Conservation (phyloP, 1,140 invertebrate genomes). For the Ruditapes philippinarum region DNA sequence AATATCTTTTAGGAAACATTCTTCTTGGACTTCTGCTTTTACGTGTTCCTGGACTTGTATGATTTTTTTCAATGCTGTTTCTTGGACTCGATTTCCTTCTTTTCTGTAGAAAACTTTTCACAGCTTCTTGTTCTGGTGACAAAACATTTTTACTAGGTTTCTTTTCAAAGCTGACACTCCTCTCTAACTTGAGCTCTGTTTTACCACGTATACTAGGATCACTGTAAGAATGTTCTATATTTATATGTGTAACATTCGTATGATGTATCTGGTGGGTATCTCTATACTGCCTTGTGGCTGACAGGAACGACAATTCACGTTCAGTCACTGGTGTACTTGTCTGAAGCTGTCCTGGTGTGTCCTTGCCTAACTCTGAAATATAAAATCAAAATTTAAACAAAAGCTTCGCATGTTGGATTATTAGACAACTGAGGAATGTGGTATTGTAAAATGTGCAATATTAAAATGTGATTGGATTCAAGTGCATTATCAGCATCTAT, state of each 20-base stretch:
- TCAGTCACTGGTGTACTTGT: conserved; percentile 60
- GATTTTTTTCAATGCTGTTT: background rate
- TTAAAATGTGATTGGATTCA: no score
- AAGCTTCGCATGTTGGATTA: background rate
- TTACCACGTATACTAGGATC: background rate
- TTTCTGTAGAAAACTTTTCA: conserved; percentile 53
- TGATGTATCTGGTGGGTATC: conserved; percentile 24
- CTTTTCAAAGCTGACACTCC: background rate
- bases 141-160: conserved; percentile 37
- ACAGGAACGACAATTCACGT: conserved; percentile 51
- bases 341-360: conserved; percentile 3
- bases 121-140: conserved; percentile 51
- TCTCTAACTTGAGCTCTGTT: background rate
- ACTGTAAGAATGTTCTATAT: conserved; percentile 30
- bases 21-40: conserved; percentile 17
- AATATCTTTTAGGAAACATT: background rate
- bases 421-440: background rate
- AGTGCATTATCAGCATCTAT: no score
- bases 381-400: background rate
- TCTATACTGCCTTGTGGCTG: conserved; percentile 39
- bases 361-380: background rate
- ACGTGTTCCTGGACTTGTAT: background rate
- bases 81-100: conserved; percentile 9
- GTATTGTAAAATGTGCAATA: no score
- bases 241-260: conserved; percentile 46